Percentiles rank a stretch among this genome's conserved stretches.
Evolutionary conservation across 2,113 vertebrate species (phyloP).

Genomic region (Misgurnus anguillicaudatus): DNA sequence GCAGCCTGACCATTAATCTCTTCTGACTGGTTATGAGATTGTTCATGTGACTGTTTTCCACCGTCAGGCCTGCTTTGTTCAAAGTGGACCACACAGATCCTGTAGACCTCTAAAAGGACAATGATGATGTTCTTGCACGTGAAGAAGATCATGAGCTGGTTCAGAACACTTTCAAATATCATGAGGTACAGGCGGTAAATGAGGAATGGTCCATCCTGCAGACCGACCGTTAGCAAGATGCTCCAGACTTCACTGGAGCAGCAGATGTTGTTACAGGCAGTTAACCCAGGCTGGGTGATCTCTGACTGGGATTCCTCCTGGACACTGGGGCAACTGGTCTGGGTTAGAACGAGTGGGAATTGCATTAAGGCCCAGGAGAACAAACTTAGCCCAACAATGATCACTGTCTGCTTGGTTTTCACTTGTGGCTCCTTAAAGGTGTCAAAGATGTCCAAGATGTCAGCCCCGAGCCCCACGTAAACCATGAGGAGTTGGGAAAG

Average conservation of each 20-base stretch:
- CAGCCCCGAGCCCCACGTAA: slow-evolving; percentile 73
- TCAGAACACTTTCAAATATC: slow-evolving; percentile 69
- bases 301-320: background rate
- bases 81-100: slow-evolving; percentile 72
- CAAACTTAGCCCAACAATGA: slow-evolving; percentile 69
- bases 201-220: slow-evolving; percentile 77
- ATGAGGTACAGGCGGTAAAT: slow-evolving; percentile 75
- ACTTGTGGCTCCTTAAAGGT: slow-evolving; percentile 74
- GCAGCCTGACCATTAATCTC: slow-evolving; percentile 27
- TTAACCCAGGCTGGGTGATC: background rate
- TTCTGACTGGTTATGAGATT: slow-evolving; percentile 30
- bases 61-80: slow-evolving; percentile 35
- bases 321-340: slow-evolving; percentile 56
- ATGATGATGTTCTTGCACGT: slow-evolving; percentile 78
- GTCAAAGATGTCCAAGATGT: slow-evolving; percentile 79
- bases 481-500: slow-evolving; percentile 78
- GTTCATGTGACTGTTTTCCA: slow-evolving; percentile 23
- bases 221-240: slow-evolving; percentile 71
- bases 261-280: slow-evolving; percentile 53
- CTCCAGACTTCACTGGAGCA: slow-evolving; percentile 75
- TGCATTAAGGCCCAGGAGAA: slow-evolving; percentile 79
- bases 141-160: slow-evolving; percentile 79
- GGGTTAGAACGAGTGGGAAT: slow-evolving; percentile 76
- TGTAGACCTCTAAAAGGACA: slow-evolving; percentile 74
- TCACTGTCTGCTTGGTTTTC: slow-evolving; percentile 63